Evolutionary conservation across 2,888 invertebrate genomes (phyloP), one percentile per base, ranked within the genome.

Genomic region (Lucinisca nassula): DNA sequence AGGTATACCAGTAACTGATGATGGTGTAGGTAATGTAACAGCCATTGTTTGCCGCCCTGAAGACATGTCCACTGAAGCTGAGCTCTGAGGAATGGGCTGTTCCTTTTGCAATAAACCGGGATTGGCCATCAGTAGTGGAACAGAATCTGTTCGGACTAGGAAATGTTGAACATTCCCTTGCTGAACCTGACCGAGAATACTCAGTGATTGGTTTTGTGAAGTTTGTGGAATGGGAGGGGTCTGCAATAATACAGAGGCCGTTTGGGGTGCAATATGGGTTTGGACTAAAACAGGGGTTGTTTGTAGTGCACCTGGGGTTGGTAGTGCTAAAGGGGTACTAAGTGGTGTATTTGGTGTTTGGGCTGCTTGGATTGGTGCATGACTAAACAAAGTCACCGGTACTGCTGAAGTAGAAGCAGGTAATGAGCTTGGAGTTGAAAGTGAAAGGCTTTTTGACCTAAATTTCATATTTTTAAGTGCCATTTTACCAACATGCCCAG

Each of bases 391-490:
- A 4, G 35, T 12, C 21, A 67, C 4, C 10, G 67, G 24, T 14
- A 67, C 35, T 2, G 67, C 35, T 67, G 32, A 12, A n/a, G 17
- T 67, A 6, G 67, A 67, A 67, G 21, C 21, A 1, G 30, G 17
- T 30, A 14, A 30, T n/a, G 27, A 30, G 35, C 30, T 40, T 6
- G 67, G 32, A 1, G 27, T 0, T 10, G 67, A 27, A 1, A 14
- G 10, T 3, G 67, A 82, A n/a, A 88, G 27, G 37, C 88, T 88
- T 73, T 84, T 84, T 14, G 84, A 84, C 24, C 79, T 61, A 72
- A 87, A 70, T 51, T 87, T 84, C 32, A 87, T 70, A 51, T 82
- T 88, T 80, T 82, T 88, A 77, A 88, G 40, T 2, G 88, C 88
- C 38, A 85, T 72, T 32, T 85, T 88, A 1, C 88, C 88, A 70